These are phyloP conservation scores for Orientallactaga bullata DNA, from an alignment of 2,113 vertebrate species.

Conservation along the genomic window DNA sequence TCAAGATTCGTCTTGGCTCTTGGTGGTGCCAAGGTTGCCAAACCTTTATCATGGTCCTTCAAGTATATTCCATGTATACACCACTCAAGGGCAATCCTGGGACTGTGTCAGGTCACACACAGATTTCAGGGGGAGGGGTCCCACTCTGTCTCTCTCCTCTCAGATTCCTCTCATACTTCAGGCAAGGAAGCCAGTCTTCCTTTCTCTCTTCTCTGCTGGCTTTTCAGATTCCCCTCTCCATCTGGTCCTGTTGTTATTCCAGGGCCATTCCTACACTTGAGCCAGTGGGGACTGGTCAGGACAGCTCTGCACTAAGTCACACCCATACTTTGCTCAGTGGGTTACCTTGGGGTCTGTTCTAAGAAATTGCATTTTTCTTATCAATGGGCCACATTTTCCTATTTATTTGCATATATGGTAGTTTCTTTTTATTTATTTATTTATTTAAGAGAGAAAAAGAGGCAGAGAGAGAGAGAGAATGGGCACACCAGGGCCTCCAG, in stretches of 20 bases:
- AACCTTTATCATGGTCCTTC: rapidly evolving
- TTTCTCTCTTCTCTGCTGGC: too few species aligned
- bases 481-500: too few species aligned
- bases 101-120: neutral
- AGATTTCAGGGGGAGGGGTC: too few species aligned
- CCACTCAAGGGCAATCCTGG: neutral
- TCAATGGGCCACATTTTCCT: neutral
- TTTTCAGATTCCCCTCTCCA: neutral
- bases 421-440: too few species aligned
- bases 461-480: too few species aligned
- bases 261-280: rapidly evolving
- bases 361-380: neutral
- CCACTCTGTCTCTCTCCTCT: neutral
- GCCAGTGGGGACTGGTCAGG: rapidly evolving
- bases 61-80: rapidly evolving
- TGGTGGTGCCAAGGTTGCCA: neutral
- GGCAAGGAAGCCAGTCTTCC: neutral
- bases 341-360: neutral
- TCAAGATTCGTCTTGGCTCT: rapidly evolving
- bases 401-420: neutral
- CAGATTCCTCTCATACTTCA: neutral
- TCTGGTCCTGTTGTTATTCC: neutral
- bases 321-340: neutral
- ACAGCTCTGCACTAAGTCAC: rapidly evolving
- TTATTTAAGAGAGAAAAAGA: too few species aligned